phyloP scores from a whole-genome alignment of 2,888 invertebrate species.

The Nudaria mundana region DNA sequence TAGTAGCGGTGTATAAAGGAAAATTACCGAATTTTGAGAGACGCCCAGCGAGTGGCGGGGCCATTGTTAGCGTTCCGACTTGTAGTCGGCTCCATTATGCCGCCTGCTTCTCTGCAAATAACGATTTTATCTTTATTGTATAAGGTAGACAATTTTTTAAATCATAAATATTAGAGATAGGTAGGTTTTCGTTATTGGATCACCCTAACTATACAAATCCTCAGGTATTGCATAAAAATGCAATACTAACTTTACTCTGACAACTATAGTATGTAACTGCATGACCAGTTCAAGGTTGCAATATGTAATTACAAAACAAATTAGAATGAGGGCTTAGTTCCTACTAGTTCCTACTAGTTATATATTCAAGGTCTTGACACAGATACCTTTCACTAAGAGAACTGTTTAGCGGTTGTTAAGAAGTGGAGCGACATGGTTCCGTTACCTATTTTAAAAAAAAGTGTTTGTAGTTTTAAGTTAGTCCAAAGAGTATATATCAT shows the following conservation, averaged over 20 bases:
- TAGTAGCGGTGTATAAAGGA: too few species aligned
- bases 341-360: too few species aligned
- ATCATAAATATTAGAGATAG: too few species aligned
- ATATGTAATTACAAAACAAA: background rate
- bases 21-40: constrained; percentile 54
- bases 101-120: constrained; percentile 55
- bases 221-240: too few species aligned
- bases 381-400: constrained; percentile 2
- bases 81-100: constrained; percentile 64
- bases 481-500: too few species aligned
- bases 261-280: background rate
- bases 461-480: too few species aligned
- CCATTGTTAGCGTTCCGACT: constrained; percentile 62
- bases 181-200: too few species aligned
- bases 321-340: background rate
- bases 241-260: too few species aligned
- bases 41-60: constrained; percentile 54
- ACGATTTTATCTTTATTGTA: background rate
- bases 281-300: background rate
- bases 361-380: constrained; percentile 1
- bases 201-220: too few species aligned
- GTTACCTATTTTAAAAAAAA: too few species aligned
- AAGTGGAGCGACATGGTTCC: too few species aligned
- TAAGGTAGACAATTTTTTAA: background rate
- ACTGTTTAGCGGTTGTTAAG: background rate